These are phyloP conservation scores for Ageneiosus marmoratus DNA, from an alignment of 2,113 vertebrate genomes.

Conservation along the genomic window DNA sequence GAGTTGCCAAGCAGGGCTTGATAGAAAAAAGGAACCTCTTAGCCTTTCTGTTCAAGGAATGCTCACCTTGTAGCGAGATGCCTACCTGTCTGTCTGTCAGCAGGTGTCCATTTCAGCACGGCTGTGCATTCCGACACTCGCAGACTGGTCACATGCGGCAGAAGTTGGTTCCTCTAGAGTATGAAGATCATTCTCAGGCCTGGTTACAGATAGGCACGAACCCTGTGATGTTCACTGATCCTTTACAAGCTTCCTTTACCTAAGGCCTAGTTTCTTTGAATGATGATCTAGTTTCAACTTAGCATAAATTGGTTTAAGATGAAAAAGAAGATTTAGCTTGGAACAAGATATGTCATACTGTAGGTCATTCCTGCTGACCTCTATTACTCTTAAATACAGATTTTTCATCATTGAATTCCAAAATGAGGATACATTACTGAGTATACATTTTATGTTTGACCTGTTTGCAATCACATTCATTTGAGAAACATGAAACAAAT, in stretches of 20 bases:
- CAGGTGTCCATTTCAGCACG: slow-evolving; percentile 61
- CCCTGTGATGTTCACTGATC: slow-evolving; percentile 25
- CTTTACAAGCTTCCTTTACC: slow-evolving; percentile 35
- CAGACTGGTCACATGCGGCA: slow-evolving; percentile 48
- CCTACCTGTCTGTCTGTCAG: slow-evolving; percentile 65
- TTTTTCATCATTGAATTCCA: neutral
- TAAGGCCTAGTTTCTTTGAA: neutral
- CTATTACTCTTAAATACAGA: neutral
- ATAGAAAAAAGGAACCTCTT: slow-evolving; percentile 54
- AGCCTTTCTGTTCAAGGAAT: slow-evolving; percentile 61
- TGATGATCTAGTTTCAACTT: slow-evolving; percentile 14
- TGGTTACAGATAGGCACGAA: neutral
- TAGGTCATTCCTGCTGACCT: slow-evolving; percentile 1
- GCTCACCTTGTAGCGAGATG: slow-evolving; percentile 58
- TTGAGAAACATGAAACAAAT: neutral
- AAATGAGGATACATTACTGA: neutral
- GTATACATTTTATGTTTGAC: neutral
- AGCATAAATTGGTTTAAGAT: neutral
- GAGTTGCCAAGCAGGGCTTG: slow-evolving; percentile 12
- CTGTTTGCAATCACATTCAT: slow-evolving; percentile 1
- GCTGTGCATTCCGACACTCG: slow-evolving; percentile 49
- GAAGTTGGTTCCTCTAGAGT: slow-evolving; percentile 13
- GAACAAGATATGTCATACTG: slow-evolving; percentile 20
- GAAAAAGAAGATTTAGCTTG: neutral
- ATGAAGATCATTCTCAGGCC: slow-evolving; percentile 18